Evolutionary conservation across 1,140 invertebrate species (phyloP).

Genomic region (Polyergus mexicanus): DNA sequence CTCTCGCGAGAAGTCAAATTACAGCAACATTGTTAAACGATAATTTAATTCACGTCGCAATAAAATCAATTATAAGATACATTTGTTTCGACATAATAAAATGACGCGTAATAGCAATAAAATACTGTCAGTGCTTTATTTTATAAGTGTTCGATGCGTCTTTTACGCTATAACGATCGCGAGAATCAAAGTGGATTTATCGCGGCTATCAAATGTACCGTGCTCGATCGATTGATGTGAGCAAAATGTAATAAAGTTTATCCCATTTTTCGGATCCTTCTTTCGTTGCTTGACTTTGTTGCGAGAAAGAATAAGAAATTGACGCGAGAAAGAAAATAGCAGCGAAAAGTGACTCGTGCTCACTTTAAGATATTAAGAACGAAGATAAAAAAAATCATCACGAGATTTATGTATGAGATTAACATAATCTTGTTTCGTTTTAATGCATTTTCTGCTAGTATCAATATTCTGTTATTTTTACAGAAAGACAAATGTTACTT

Average conservation of each 20-base stretch:
- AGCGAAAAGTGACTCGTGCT: not conserved
- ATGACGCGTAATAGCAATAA: slow-evolving; percentile 3
- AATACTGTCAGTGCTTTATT: slow-evolving; percentile 19
- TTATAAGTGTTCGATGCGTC: not conserved
- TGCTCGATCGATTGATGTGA: not conserved
- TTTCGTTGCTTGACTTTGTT: not conserved
- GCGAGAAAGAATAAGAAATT: not conserved
- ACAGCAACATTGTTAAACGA: not conserved
- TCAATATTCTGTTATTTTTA: slow-evolving; percentile 1
- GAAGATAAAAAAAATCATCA: not conserved
- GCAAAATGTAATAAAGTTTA: slow-evolving; percentile 20
- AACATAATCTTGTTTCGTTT: not conserved
- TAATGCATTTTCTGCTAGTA: not conserved
- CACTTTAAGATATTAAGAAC: not conserved
- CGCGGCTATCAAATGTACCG: slow-evolving; percentile 1
- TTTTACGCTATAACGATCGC: not conserved
- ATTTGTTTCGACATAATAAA: slow-evolving; percentile 38
- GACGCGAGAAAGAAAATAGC: not conserved
- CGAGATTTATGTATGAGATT: not conserved
- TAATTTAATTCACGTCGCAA: not conserved
- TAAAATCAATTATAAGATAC: slow-evolving; percentile 30
- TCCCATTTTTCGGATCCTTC: not conserved
- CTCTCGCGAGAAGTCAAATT: slow-evolving; percentile 14
- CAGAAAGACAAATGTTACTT: not conserved
- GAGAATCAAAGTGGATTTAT: not conserved